phyloP scores from a whole-genome alignment of 1,140 invertebrate genomes.

The Papilio helenus region DNA sequence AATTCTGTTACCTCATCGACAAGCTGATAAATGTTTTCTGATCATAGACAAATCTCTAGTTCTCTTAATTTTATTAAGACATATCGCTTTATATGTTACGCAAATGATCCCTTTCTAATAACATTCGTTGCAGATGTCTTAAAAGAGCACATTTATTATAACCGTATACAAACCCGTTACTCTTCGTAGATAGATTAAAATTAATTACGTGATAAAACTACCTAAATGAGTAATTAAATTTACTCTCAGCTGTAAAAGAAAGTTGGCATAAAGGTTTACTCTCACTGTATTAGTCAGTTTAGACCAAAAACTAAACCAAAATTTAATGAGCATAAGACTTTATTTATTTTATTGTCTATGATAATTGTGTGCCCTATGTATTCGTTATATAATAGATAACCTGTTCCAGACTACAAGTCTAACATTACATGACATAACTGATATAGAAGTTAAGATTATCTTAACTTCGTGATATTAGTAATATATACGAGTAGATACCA shows the following conservation, averaged over 20 bases:
- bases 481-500: neutral
- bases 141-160: neutral
- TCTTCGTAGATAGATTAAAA: neutral
- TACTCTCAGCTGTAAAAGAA: neutral
- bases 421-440: slow-evolving; percentile 20
- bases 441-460: neutral
- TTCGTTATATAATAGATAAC: neutral
- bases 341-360: neutral
- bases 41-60: too few species aligned
- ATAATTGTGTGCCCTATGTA: neutral
- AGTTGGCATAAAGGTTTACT: neutral
- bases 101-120: neutral
- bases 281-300: neutral
- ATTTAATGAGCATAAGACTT: neutral
- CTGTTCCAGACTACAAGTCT: neutral
- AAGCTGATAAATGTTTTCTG: too few species aligned
- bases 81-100: too few species aligned
- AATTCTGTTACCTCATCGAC: too few species aligned
- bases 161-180: neutral
- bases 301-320: neutral
- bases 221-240: neutral
- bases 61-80: too few species aligned
- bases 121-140: neutral
- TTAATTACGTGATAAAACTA: neutral
- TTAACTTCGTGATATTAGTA: slow-evolving; percentile 13